phyloP scores from a whole-genome alignment of 2,888 invertebrate genomes.

The Caenorhabditis zanzibari region DNA sequence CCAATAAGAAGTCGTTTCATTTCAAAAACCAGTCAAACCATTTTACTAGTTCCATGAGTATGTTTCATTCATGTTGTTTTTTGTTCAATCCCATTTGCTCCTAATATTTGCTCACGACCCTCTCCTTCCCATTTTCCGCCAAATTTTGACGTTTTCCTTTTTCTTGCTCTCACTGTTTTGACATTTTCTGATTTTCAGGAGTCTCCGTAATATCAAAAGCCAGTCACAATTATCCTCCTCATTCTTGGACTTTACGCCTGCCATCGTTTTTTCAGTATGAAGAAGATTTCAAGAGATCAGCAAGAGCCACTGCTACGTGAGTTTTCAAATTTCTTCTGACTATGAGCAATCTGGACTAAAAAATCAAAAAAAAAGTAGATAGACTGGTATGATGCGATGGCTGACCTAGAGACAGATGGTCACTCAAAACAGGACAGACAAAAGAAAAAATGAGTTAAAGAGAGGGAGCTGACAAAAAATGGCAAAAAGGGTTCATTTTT shows the following conservation, averaged over 20 bases:
- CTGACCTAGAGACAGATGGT: no score
- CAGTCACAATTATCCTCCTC: slow-evolving; percentile 43
- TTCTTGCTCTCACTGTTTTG: slow-evolving; percentile 19
- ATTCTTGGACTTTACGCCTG: slow-evolving; percentile 53
- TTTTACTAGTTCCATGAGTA: not conserved
- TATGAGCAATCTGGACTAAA: no score
- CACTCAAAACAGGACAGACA: no score
- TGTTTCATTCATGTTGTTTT: not conserved
- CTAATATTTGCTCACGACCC: slow-evolving; percentile 47
- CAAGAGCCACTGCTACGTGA: slow-evolving; percentile 52
- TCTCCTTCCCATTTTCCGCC: not conserved
- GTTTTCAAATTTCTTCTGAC: slow-evolving; percentile 25
- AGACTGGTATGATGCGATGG: no score
- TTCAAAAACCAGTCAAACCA: not conserved
- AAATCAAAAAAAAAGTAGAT: not conserved
- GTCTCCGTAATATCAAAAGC: not conserved
- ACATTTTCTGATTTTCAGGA: slow-evolving; percentile 30
- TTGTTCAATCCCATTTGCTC: not conserved
- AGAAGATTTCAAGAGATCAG: slow-evolving; percentile 43
- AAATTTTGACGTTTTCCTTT: slow-evolving; percentile 31
- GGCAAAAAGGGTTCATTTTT: no score
- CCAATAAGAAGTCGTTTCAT: not conserved
- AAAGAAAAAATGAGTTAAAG: no score
- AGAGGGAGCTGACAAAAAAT: no score
- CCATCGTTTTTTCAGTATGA: slow-evolving; percentile 42